These are phyloP conservation scores for Clarias pachynema DNA, from an alignment of 2,797 vertebrate species.

Conservation along the genomic window DNA sequence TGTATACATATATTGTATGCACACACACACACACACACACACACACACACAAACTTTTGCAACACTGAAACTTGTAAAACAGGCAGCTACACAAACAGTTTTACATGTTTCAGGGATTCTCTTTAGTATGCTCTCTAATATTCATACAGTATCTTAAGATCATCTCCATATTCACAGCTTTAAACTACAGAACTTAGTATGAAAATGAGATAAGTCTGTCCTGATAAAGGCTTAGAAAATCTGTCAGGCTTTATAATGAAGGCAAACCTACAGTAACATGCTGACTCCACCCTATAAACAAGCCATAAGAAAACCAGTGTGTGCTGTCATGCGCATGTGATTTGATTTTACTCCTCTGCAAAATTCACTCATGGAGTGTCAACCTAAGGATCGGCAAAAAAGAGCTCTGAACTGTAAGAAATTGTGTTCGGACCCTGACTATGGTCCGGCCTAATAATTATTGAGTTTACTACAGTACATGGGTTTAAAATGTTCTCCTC, in stretches of 20 bases:
- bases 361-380: background rate
- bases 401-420: background rate
- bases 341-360: background rate
- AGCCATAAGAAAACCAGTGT: background rate
- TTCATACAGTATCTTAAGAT: background rate
- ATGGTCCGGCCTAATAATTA: background rate
- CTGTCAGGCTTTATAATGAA: constrained; percentile 10
- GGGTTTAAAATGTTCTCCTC: background rate
- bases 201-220: background rate
- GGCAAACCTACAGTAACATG: background rate
- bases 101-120: background rate
- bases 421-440: background rate
- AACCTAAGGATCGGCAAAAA: background rate
- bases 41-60: background rate
- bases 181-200: background rate
- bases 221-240: constrained; percentile 13
- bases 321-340: background rate
- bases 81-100: background rate
- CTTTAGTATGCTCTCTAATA: background rate
- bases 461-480: background rate
- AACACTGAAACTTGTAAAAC: background rate
- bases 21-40: background rate
- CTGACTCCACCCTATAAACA: constrained; percentile 5
- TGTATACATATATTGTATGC: no score
- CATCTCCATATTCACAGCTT: background rate